Evolutionary conservation across 2,113 vertebrate species (phyloP), one percentile per base, ranked within the genome.

Genomic region (Festucalex cinctus): DNA sequence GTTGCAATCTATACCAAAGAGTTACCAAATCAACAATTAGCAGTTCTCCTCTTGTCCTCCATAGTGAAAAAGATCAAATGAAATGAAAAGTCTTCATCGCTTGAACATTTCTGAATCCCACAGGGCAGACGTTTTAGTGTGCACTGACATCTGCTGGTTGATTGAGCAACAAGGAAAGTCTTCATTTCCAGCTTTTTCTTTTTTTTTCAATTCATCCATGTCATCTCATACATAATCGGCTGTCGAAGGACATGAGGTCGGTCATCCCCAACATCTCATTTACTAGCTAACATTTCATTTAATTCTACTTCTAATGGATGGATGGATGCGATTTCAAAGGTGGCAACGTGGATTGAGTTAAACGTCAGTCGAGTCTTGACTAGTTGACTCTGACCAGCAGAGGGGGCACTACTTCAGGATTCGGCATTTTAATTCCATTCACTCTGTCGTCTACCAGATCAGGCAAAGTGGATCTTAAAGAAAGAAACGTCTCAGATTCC

Each of bases 101-200:
- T 8, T 2, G 10, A 35, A 35, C 6, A 58, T 35, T 24, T 32
- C 32, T 35, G 24, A 26, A 59, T 9, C 16, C 9, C 9, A 20
- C 16, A 1, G 3, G 20, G 8, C 57, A 26, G 20, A 65, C 17
- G 61, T 9, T 24, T 73, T 24, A 63, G 59, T 54, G 9, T 64
- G 63, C 54, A 83, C 60, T 41, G 84, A 70, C 84, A 67, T 74
- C 86, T 86, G 72, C 75, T 85, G 84, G 80, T 70, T 17, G 13
- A 28, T 24, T 19, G 22, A 36, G 14, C 3, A 59, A 63, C 5
- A 5, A 9, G 51, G 49, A 19, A n/a, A n/a, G 35, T 69, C 35
- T 13, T 58, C 1, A 68, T 54, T 13, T 53, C 19, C 53, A 48
- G 22, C 20, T 26, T 43, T 22, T 16, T 35, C 0, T 58, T 20